Evolutionary conservation across 2,797 vertebrate genomes (phyloP).

Genomic region (Lagorchestes hirsutus): DNA sequence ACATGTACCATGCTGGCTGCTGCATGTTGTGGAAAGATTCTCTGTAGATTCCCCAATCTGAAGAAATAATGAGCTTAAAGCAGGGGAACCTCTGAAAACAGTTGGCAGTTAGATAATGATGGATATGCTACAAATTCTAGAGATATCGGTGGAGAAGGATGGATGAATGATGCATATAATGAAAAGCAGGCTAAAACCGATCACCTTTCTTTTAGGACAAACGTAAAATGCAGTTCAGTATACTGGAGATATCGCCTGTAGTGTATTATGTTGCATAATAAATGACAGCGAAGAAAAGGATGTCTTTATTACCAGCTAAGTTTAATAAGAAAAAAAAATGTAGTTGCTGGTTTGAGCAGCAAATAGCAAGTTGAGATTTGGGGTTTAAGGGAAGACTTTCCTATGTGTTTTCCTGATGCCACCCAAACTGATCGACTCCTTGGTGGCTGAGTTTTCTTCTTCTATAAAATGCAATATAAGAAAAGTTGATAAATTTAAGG

Average conservation of each 20-base stretch:
- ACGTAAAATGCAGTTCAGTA: conserved; percentile 77
- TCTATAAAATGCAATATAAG: conserved; percentile 40
- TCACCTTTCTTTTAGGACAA: conserved; percentile 82
- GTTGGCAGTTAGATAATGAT: conserved; percentile 88
- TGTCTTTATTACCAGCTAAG: conserved; percentile 21
- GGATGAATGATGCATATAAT: conserved; percentile 82
- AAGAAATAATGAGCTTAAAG: conserved; percentile 90
- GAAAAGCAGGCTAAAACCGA: conserved; percentile 80
- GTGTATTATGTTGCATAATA: conserved; percentile 71
- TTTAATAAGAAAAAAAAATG: conserved; percentile 50
- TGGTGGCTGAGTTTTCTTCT: conserved; percentile 18
- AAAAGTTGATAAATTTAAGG: conserved; percentile 55
- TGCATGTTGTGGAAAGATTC: conserved; percentile 81
- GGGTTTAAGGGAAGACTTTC: conserved; percentile 6
- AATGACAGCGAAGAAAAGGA: conserved; percentile 53
- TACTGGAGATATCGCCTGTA: conserved; percentile 63
- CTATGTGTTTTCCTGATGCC: conserved; percentile 25
- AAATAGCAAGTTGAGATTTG: conserved; percentile 48
- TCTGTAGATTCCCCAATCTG: conserved; percentile 82
- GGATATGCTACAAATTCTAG: conserved; percentile 81
- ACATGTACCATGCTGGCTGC: conserved; percentile 82
- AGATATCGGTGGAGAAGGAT: conserved; percentile 79
- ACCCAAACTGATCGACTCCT: conserved; percentile 49
- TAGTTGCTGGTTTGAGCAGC: not conserved
- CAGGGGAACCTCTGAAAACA: conserved; percentile 85